Base-by-base conservation (phyloP, 2,888 invertebrate species). In the Gibbula magus region DNA sequence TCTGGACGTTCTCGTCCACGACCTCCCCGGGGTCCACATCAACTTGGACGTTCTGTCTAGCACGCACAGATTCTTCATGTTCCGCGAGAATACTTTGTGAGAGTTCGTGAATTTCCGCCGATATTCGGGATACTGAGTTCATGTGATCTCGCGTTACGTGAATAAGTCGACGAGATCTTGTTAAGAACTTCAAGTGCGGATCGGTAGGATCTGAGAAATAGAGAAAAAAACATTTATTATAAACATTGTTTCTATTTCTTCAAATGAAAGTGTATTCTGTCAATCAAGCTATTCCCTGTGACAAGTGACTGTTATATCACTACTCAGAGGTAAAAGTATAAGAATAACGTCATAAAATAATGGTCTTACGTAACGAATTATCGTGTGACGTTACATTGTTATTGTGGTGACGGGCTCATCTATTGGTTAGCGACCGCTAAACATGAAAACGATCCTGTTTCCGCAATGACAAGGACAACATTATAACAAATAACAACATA, bases 111-210 rank as follows among this genome's bases (percentile, higher is more conserved):
- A 70, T 70, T 39, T 70, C 70, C 16, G 70, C 70, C 20, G 70
- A 70, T 70, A 70, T 70, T 39, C 70, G 32, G 20, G 20, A n/a
- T 5, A 70, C 39, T 16, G 29, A 35, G 39, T 16, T 70, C 70
- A 70, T 70, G 35, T 70, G 70, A 70, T 70, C 70, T 10, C 70
- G 35, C 29, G 70, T 70, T 10, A 20, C 35, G 29, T n/a, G 35
- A 35, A 70, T 70, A 70, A 70, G 70, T 32, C 70, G 70, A 29
- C 70, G 70, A 35, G 70, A 70, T 70, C 70, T 70, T 70, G 70
- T 70, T 35, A 70, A 20, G 70, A 70, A 70, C 39, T 70, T 70
- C 35, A 70, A 39, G 35, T 70, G 70, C 5, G 70, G 70, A 39
- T 70, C 70, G 18, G 70, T 35, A 35, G 70, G 70, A 70, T 70